Evolutionary conservation across 2,888 invertebrate genomes (phyloP), one percentile per base, ranked within the genome.

Genomic region (Eupithecia insigniata): DNA sequence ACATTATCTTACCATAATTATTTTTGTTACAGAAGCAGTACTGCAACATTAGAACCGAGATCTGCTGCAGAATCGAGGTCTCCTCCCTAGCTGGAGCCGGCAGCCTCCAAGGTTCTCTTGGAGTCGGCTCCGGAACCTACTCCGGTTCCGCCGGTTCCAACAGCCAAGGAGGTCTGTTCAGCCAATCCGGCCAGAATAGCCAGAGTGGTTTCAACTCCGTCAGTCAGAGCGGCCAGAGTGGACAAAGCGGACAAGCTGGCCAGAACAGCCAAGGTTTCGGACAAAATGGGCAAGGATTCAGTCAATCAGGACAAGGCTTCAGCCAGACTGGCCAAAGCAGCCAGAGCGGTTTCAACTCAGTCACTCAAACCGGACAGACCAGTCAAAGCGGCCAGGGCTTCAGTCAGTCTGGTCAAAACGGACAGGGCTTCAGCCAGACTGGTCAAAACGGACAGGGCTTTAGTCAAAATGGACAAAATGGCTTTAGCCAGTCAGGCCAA

Each of bases 11-110:
- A 39, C 1, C 22, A 14, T 6, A 14, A 6, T 61, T 7, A 81
- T 74, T 80, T 43, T 89, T 92, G 89, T 91, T 87, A 81, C 89
- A 94, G 93, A 93, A 92, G 77, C 92, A 93, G 70, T 93, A 92
- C 85, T 94, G 94, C 90, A 93, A 90, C 81, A 83, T 87, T 1
- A 87, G 88, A 4, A 90, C 89, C 0, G 94, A 94, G 84, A 89
- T 93, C 73, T 94, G 94, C 90, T 94, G 94, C 87, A 88, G 92
- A 71, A 84, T 94, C 64, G 93, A 92, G 74, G 82, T 89, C 16
- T 80, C 89, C 32, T 80, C 87, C 3, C 74, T 87, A 0, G 74
- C 84, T 34, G 89, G 90, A 0, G 84, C 85, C 55, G 85, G 85
- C 26, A 83, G 79, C 67, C 79, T 86, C 16, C 89, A 90, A 67